Evolutionary conservation across 2,888 invertebrate genomes (phyloP), one percentile per base, ranked within the genome.

Genomic region (Eucera pruinosa): DNA sequence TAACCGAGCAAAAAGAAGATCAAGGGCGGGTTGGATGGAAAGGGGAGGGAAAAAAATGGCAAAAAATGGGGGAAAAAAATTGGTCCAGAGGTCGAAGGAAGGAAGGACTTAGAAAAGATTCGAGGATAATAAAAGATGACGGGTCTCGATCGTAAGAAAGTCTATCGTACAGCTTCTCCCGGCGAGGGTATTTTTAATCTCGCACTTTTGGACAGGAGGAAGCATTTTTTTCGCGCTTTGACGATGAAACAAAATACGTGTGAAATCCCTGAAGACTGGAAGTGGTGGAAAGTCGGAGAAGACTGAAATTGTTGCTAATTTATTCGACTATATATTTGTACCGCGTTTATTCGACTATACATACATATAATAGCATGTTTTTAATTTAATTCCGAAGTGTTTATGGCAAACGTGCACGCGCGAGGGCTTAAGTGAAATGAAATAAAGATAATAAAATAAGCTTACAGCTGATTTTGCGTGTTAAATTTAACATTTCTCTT

Each of bases 121-220:
- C 36, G 65, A 30, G 47, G 39, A 47, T 47, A 30, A 33, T 61
- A 67, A 61, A 75, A 60, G 48, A 69, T 36, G 64, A 39, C 55
- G 30, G 23, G 36, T 2, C 52, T 23, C 27, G 71, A 66, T 71
- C 77, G 77, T 71, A 70, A 78, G 75, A 52, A 76, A 58, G 20
- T 15, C 25, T 50, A 25, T 57, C 61, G 54, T 55, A 68, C 39
- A 18, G 33, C 57, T 45, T 58, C 57, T 13, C 6, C 43, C 18
- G 13, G 36, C 30, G 7, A 3, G 33, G 1, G 39, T 61, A 73
- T 76, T 73, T 69, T 69, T 69, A 55, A 68, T 58, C 52, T 45
- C 39, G 1, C 2, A 15, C 20, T 18, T 15, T 11, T 20, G 9
- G 25, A 9, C 33, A 36, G 48, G 39, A 20, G 20, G 27, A 27